phyloP scores from a whole-genome alignment of 2,888 invertebrate species.

The Harpagoxenus sublaevis region DNA sequence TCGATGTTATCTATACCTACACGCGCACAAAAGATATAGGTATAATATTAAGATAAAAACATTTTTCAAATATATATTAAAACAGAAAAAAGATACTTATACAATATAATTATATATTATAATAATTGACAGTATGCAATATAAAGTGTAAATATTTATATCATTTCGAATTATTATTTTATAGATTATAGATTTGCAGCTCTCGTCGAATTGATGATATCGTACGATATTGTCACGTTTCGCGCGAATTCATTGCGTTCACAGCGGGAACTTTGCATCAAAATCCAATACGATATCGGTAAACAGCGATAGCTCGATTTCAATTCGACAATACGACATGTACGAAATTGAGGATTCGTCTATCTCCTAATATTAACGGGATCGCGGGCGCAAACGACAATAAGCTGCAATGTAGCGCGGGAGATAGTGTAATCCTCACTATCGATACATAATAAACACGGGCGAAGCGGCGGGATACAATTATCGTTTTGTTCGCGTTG shows the following conservation, averaged over 20 bases:
- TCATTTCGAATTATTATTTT: conserved; percentile 21
- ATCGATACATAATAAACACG: conserved; percentile 43
- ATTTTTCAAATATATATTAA: background rate
- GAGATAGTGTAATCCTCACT: conserved; percentile 33
- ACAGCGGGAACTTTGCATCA: background rate
- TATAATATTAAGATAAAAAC: background rate
- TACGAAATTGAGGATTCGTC: conserved; percentile 24
- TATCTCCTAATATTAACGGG: conserved; percentile 34
- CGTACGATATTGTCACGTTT: conserved; percentile 19
- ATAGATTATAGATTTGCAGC: background rate
- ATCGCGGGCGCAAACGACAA: conserved; percentile 20
- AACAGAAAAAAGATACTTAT: background rate
- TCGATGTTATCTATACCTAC: background rate
- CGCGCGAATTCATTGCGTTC: conserved; percentile 11
- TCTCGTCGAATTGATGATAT: background rate
- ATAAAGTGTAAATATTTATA: background rate
- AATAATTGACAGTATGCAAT: background rate
- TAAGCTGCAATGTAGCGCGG: conserved; percentile 23
- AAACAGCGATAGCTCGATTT: conserved; percentile 29
- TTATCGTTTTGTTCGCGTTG: conserved; percentile 61
- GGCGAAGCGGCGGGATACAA: conserved; percentile 49
- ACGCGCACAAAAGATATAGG: background rate
- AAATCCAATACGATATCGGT: conserved; percentile 9
- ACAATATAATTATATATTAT: background rate
- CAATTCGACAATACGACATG: conserved; percentile 34